Conservation (phyloP, 2,113 vertebrate species). For the Hippopotamus amphibius region DNA sequence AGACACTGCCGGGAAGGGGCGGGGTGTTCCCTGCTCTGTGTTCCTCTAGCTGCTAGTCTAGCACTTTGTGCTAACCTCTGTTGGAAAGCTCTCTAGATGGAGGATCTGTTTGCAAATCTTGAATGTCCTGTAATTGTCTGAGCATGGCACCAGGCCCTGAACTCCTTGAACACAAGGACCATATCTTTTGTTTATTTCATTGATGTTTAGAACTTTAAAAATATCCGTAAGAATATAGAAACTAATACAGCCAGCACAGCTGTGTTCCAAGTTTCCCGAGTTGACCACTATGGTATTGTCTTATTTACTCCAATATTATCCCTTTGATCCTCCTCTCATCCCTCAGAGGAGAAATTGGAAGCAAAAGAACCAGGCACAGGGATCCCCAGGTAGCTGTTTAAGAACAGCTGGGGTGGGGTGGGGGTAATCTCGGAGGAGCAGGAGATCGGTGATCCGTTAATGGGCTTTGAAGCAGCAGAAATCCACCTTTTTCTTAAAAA, state of each 20-base stretch:
- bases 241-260: background rate
- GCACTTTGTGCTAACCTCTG: background rate
- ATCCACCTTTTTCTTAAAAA: constrained; percentile 51
- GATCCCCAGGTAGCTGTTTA: background rate
- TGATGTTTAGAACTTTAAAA: constrained; percentile 47
- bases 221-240: constrained; percentile 17
- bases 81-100: background rate
- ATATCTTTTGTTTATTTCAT: constrained; percentile 14
- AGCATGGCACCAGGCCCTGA: background rate
- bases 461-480: background rate
- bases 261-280: background rate
- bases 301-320: background rate
- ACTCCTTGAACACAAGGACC: background rate
- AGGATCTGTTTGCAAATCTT: background rate
- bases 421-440: background rate
- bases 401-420: background rate
- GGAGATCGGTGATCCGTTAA: background rate
- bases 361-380: background rate
- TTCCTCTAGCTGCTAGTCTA: background rate
- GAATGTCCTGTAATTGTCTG: background rate
- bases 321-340: background rate
- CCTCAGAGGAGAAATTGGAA: constrained; percentile 3
- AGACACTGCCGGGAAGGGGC: background rate
- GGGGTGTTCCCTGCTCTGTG: background rate
- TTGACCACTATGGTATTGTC: background rate